Base-by-base conservation (phyloP, 2,113 vertebrate genomes). In the Phodopus roborovskii region DNA sequence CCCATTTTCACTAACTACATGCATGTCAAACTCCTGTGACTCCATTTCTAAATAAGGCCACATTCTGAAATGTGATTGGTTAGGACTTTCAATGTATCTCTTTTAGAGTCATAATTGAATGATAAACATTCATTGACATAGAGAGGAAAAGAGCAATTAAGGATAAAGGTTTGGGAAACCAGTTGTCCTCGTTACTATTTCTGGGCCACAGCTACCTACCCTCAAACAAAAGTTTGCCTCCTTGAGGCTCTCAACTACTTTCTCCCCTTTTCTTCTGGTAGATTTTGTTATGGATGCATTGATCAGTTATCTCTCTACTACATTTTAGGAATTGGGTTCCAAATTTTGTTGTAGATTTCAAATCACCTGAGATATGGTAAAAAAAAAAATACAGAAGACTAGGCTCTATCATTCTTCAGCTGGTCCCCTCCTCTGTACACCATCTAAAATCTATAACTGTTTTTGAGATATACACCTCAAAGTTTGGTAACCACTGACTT, bases 21-120 rank as follows among this genome's bases (percentile, higher is more conserved):
- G 48, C 36, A 90, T 84, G 94, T 78, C 70, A 90, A 92, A 62
- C 58, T 68, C 78, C 53, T 68, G 56, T 96, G 60, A 75, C 26
- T 53, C 19, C 91, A 48, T 85, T 94, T 93, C 87, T 91, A 94
- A 93, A 58, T 94, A 93, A 90, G 39, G 36, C 95, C 68, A 73
- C 15, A 90, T 78, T 68, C 26, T 77, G 70, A 87, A n/a, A 77
- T 42, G 56, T 39, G 13, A 30, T 68, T 1, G 30, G 53, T 88
- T 70, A 90, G 64, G 39, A 74, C n/a, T 62, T 90, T 90, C 36
- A 75, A 62, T 3, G 15, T 36, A 39, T 86, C 1, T 30, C 11
- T 70, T 86, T 70, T 36, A 60, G 84, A 86, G 62, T 48, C 28
- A 36, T 50, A 68, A 22, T 86, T 86, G 28, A 50, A 36, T 48